Evolutionary conservation across 2,888 invertebrate genomes (phyloP).

Genomic region (Phaedon cochleariae): DNA sequence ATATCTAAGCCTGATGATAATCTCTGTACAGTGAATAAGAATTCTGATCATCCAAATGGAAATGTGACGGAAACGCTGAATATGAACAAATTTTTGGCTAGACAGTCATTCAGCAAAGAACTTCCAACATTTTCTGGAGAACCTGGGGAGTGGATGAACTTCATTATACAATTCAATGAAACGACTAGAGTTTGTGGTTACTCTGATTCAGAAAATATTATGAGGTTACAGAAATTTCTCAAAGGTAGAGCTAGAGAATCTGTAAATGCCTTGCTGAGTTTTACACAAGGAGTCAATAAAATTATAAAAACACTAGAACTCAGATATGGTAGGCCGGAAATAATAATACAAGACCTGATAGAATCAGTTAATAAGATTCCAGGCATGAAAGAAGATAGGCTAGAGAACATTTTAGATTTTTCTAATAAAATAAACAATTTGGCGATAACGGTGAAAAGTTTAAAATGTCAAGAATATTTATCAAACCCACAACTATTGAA

Average conservation of each 20-base stretch:
- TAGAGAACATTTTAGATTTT: no score
- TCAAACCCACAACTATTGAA: no score
- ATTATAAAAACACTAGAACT: conserved; percentile 6
- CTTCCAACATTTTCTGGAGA: background rate
- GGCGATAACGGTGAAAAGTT: no score
- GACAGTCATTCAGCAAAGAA: background rate
- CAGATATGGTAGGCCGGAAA: background rate
- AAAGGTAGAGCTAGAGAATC: background rate
- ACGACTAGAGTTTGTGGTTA: background rate
- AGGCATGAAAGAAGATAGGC: background rate
- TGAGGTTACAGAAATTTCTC: background rate
- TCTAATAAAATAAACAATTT: no score
- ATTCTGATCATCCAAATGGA: no score
- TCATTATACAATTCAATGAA: background rate
- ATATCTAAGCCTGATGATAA: no score
- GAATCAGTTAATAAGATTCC: background rate
- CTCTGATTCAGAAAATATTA: background rate
- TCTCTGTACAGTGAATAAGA: no score
- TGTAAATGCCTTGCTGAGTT: background rate
- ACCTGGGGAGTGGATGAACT: background rate
- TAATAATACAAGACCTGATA: background rate
- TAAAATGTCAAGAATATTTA: no score
- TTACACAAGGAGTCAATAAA: conserved; percentile 1
- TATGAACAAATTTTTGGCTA: background rate
- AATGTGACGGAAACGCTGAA: no score